Evolutionary conservation across 2,113 vertebrate genomes (phyloP).

Genomic region (Sebastes schlegelii): DNA sequence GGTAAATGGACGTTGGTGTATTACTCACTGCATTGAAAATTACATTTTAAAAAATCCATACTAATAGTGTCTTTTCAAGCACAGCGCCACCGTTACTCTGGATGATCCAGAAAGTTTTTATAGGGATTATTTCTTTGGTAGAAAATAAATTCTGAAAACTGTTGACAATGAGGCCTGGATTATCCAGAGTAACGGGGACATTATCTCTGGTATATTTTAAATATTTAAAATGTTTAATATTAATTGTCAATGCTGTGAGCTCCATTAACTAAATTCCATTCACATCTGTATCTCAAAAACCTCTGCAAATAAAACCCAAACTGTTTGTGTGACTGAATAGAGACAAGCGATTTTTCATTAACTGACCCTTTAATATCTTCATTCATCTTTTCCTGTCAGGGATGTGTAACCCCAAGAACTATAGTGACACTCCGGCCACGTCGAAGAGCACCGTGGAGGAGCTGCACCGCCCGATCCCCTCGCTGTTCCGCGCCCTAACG

Average conservation of each 20-base stretch:
- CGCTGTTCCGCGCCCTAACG: slow-evolving; percentile 95
- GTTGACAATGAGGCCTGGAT: neutral
- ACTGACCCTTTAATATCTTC: neutral
- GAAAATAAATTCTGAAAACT: neutral
- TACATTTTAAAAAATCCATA: neutral
- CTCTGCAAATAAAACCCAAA: neutral
- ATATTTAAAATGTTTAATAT: neutral
- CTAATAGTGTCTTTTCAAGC: neutral
- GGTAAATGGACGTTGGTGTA: neutral
- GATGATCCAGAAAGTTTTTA: neutral
- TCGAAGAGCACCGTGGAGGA: slow-evolving; percentile 99
- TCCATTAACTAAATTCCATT: neutral
- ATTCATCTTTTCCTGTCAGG: slow-evolving; percentile 77
- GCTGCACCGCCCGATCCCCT: slow-evolving; percentile 95
- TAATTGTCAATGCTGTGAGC: neutral
- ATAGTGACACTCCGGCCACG: slow-evolving; percentile 96
- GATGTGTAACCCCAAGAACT: slow-evolving; percentile 98
- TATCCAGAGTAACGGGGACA: neutral
- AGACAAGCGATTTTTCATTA: neutral
- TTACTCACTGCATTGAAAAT: neutral
- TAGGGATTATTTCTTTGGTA: neutral
- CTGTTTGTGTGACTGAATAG: neutral
- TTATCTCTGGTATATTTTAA: neutral
- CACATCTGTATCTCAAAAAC: neutral
- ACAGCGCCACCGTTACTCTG: no score